phyloP scores from a whole-genome alignment of 92 coral and sea anemone species.

The Montipora capitata region DNA sequence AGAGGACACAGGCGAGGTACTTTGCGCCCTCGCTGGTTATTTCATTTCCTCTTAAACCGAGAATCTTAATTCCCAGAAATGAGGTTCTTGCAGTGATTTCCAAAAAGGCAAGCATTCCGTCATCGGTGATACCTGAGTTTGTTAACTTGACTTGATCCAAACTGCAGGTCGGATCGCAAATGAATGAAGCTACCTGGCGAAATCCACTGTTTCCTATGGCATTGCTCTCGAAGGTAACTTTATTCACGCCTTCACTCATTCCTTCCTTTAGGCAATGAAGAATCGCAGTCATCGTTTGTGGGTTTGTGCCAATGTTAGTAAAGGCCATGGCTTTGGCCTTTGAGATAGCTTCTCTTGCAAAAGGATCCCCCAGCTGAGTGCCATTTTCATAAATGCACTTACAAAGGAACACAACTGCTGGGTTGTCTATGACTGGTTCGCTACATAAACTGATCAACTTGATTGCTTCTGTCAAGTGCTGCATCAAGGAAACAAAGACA shows the following conservation, averaged over 20 bases:
- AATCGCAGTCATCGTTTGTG: conserved; percentile 25
- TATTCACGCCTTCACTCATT: conserved; percentile 18
- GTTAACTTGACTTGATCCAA: conserved; percentile 37
- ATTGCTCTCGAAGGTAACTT: conserved; percentile 33
- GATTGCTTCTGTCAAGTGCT: conserved; percentile 31
- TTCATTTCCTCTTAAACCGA: conserved; percentile 42
- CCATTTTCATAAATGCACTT: conserved; percentile 45
- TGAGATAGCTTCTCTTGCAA: conserved; percentile 52
- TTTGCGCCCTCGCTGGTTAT: conserved; percentile 53
- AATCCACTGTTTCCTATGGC: conserved; percentile 37
- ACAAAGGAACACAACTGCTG: conserved; percentile 40
- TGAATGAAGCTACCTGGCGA: conserved; percentile 36
- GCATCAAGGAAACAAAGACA: conserved; percentile 44
- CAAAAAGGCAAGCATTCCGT: conserved; percentile 48
- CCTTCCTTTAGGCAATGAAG: conserved; percentile 22
- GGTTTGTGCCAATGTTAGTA: conserved; percentile 37
- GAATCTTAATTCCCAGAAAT: conserved; percentile 27
- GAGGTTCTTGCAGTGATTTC: conserved; percentile 42
- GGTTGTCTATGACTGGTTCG: conserved; percentile 49
- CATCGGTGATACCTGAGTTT: conserved; percentile 35
- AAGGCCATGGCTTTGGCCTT: conserved; percentile 25
- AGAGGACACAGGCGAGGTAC: conserved; percentile 59
- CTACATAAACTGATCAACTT: conserved; percentile 13
- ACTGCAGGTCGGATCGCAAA: conserved; percentile 32
- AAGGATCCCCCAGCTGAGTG: conserved; percentile 38